Percentiles rank a stretch among this genome's conserved stretches.
Conservation (phyloP, 2,797 vertebrate species). For the Mormyrops attenuatus region DNA sequence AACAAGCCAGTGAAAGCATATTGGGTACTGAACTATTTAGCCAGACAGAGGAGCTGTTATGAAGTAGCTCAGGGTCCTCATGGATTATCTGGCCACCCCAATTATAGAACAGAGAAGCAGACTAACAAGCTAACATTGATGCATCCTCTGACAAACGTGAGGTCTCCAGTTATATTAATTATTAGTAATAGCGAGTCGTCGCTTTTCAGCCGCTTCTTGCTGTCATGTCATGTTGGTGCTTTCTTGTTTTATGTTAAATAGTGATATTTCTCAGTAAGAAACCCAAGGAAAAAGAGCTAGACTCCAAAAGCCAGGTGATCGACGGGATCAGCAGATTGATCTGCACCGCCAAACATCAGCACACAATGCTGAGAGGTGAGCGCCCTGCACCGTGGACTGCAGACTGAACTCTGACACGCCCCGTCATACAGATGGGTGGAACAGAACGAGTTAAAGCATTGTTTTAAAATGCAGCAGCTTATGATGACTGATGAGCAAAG, state of each 20-base stretch:
- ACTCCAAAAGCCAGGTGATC: constrained; percentile 61
- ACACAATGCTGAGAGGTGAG: constrained; percentile 60
- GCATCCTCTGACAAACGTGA: neutral
- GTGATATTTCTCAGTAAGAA: constrained; percentile 68
- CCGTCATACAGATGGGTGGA: neutral
- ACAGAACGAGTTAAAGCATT: neutral
- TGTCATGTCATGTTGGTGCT: neutral
- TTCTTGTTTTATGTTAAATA: constrained; percentile 22
- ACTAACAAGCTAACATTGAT: neutral
- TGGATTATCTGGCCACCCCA: neutral
- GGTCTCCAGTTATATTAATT: neutral
- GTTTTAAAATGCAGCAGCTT: neutral
- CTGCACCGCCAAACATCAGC: constrained; percentile 65
- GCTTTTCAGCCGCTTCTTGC: neutral
- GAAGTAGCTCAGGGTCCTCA: neutral
- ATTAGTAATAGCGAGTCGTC: neutral
- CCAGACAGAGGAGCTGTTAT: neutral
- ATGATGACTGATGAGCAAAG: neutral
- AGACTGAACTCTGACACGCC: neutral
- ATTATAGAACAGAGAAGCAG: neutral
- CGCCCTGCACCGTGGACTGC: neutral
- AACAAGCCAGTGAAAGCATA: neutral
- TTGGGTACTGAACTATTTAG: neutral
- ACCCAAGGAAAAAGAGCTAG: constrained; percentile 58
- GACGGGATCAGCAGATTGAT: constrained; percentile 63